Conservation (phyloP, 2,888 invertebrate genomes). For the Eurois occulta region DNA sequence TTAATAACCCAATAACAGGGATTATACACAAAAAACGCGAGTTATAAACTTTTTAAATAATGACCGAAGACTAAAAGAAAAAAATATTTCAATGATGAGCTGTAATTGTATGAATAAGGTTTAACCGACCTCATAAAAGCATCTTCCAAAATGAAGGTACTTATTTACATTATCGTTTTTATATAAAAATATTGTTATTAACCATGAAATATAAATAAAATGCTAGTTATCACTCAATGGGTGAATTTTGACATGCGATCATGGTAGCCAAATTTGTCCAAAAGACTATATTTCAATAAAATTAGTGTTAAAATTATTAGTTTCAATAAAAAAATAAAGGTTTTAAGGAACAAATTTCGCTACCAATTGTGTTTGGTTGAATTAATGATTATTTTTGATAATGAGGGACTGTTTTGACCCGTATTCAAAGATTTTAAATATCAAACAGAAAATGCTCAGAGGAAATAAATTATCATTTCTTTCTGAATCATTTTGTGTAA, state of each 20-base stretch:
- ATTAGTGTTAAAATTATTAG: constrained; percentile 61
- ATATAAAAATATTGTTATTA: constrained; percentile 36
- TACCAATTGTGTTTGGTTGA: constrained; percentile 80
- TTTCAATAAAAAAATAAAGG: constrained; percentile 55
- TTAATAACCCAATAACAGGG: background rate
- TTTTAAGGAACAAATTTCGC: constrained; percentile 81
- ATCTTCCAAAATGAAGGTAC: constrained; percentile 41
- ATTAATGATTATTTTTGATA: constrained; percentile 61
- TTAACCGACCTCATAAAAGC: constrained; percentile 16
- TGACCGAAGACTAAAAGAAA: background rate
- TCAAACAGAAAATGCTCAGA: background rate
- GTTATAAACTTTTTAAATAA: background rate
- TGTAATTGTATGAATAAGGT: background rate
- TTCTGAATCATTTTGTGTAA: background rate
- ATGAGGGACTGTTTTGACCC: constrained; percentile 40
- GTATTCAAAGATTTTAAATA: constrained; percentile 40
- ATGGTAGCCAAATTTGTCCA: constrained; percentile 88
- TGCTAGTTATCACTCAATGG: constrained; percentile 57
- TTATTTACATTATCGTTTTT: constrained; percentile 20
- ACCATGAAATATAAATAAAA: constrained; percentile 57
- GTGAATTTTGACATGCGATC: constrained; percentile 76
- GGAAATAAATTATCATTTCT: background rate
- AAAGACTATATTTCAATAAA: constrained; percentile 83
- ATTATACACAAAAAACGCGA: background rate
- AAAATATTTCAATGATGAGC: background rate